Percentiles rank a stretch among this genome's conserved stretches.
These are phyloP conservation scores for Troilus luridus DNA, from an alignment of 2,888 invertebrate genomes.

Conservation along the genomic window DNA sequence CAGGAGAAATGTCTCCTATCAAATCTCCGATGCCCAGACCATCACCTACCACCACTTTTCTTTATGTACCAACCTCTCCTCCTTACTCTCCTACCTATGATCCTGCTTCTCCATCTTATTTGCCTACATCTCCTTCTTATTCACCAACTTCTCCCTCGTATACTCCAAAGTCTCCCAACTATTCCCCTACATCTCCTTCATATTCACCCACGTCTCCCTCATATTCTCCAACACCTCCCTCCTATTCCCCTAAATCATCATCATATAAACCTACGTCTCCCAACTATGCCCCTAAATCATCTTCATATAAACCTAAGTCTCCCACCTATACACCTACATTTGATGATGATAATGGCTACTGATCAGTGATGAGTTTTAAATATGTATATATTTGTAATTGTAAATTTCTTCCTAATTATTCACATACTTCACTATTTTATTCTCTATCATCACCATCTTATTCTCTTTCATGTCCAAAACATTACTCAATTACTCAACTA, in stretches of 20 bases:
- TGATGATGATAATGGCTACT: too few species aligned
- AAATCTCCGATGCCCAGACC: constrained; percentile 75
- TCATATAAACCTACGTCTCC: constrained; percentile 80
- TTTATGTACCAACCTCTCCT: constrained; percentile 78
- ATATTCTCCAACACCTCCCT: constrained; percentile 87
- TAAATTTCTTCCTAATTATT: constrained; percentile 73
- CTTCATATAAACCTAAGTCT: constrained; percentile 75
- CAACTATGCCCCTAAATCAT: constrained; percentile 73
- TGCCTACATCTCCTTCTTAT: constrained; percentile 84
- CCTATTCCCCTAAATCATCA: constrained; percentile 78
- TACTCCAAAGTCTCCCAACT: constrained; percentile 77
- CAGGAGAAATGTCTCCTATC: constrained; percentile 74
- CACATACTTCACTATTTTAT: constrained; percentile 78
- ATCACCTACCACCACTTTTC: constrained; percentile 83
- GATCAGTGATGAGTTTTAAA: too few species aligned
- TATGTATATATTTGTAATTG: constrained; percentile 71
- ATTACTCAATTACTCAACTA: constrained; percentile 74
- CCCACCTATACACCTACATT: constrained; percentile 86
- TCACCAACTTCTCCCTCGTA: constrained; percentile 83
- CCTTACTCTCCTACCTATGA: constrained; percentile 85
- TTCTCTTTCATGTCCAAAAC: constrained; percentile 73
- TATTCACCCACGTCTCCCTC: constrained; percentile 85
- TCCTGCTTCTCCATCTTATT: constrained; percentile 85
- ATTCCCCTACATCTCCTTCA: constrained; percentile 81
- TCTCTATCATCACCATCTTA: constrained; percentile 77